Conservation (phyloP, 1,140 invertebrate genomes). For the Drosophila obscura region DNA sequence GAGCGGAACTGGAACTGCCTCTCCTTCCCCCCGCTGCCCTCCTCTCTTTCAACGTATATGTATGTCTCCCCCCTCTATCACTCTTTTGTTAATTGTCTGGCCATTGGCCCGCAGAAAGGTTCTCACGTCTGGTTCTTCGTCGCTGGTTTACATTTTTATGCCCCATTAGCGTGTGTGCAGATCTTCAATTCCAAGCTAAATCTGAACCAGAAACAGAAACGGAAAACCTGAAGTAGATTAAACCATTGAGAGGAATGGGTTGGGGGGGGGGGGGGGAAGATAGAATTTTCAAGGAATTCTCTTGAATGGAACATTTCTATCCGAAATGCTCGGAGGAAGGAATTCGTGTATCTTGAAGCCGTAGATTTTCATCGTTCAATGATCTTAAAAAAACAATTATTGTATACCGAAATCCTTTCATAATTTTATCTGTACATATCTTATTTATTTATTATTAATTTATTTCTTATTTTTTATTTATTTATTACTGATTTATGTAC, state of each 20-base stretch:
- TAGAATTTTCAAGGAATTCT: neutral
- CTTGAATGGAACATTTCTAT: no score
- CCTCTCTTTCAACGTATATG: neutral
- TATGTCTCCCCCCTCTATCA: neutral
- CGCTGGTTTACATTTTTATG: conserved; percentile 46
- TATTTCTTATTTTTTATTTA: no score
- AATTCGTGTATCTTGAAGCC: no score
- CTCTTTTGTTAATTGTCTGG: conserved; percentile 59
- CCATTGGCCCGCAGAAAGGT: conserved; percentile 57
- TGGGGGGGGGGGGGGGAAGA: no score
- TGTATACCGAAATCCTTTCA: no score
- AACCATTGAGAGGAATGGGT: conserved; percentile 8
- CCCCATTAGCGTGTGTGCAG: conserved; percentile 41
- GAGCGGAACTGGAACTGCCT: conserved; percentile 3
- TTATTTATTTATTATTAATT: no score
- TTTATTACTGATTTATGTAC: no score
- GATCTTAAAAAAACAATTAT: no score
- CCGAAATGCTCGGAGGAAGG: no score
- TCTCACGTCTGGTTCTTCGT: conserved; percentile 66
- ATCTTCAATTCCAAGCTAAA: conserved; percentile 20
- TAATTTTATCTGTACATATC: no score
- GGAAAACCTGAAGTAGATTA: conserved; percentile 12
- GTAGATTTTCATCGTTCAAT: no score
- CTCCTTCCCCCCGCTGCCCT: neutral
- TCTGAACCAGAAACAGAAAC: neutral